Percentiles rank a stretch among this genome's conserved stretches.
Evolutionary conservation across 1,140 invertebrate genomes (phyloP).

Genomic region (Anadara kagoshimensis): DNA sequence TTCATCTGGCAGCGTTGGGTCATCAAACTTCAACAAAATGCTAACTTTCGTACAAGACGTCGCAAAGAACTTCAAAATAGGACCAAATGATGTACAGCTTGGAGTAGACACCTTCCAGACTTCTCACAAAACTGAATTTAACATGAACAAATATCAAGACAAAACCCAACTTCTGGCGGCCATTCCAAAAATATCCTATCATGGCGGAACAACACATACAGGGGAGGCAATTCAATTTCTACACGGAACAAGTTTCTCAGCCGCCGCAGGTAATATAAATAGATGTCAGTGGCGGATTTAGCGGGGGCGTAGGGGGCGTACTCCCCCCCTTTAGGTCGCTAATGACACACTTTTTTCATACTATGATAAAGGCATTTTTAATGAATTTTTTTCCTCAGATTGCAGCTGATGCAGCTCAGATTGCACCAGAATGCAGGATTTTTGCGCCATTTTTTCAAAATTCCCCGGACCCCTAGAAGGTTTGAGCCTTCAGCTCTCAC

Average conservation of each 20-base stretch:
- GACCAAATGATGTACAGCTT: conserved; percentile 51
- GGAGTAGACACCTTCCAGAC: conserved; percentile 57
- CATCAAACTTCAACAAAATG: conserved; percentile 58
- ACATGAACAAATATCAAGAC: conserved; percentile 45
- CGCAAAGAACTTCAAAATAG: conserved; percentile 50
- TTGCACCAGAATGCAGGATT: too few relatives aligned
- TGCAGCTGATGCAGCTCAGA: too few relatives aligned
- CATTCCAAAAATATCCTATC: conserved; percentile 45
- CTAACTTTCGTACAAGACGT: conserved; percentile 50
- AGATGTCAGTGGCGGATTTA: too few relatives aligned
- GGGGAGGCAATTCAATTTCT: conserved; percentile 38
- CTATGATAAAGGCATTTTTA: too few relatives aligned
- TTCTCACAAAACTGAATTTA: conserved; percentile 47
- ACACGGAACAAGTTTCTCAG: conserved; percentile 26
- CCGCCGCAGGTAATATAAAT: conserved; percentile 31
- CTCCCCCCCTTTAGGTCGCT: too few relatives aligned
- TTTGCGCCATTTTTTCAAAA: too few relatives aligned
- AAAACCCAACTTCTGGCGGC: conserved; percentile 39
- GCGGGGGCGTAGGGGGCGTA: too few relatives aligned
- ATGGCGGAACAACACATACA: conserved; percentile 49
- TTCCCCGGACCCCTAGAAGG: too few relatives aligned
- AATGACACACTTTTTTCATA: too few relatives aligned
- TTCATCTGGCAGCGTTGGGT: conserved; percentile 55
- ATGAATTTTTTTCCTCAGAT: too few relatives aligned
- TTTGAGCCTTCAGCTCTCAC: too few relatives aligned